Conservation (phyloP, 2,888 invertebrate genomes). For the Clistopyga incitator region DNA sequence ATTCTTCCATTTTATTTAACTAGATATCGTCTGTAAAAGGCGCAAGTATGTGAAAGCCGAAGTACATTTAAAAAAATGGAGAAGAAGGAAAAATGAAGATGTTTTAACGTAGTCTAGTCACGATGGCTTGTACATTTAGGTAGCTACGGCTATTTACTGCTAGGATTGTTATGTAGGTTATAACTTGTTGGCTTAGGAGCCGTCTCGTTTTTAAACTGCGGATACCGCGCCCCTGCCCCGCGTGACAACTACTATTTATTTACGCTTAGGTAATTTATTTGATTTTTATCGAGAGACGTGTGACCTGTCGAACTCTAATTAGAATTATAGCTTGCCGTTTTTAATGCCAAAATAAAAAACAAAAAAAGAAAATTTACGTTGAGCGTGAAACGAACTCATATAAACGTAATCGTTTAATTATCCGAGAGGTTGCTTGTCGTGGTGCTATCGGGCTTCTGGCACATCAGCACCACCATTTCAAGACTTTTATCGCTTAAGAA, state of each 20-base stretch:
- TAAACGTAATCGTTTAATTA: constrained; percentile 43
- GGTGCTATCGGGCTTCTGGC: constrained; percentile 54
- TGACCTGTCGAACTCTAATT: constrained; percentile 33
- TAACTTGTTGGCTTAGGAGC: constrained; percentile 67
- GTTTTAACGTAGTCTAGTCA: constrained; percentile 74
- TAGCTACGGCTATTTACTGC: constrained; percentile 73
- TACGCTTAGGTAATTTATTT: constrained; percentile 49
- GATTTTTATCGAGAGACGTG: constrained; percentile 11
- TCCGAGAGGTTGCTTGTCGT: constrained; percentile 49
- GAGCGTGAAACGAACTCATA: constrained; percentile 32
- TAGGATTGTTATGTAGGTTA: constrained; percentile 75
- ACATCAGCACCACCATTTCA: constrained; percentile 43
- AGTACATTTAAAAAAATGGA: constrained; percentile 15
- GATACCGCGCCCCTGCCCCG: constrained; percentile 6
- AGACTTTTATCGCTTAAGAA: constrained; percentile 44
- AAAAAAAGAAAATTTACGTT: constrained; percentile 49
- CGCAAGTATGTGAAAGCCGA: background rate
- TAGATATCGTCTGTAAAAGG: constrained; percentile 45
- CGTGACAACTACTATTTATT: constrained; percentile 53
- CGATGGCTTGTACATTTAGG: constrained; percentile 73
- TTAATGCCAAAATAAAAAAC: constrained; percentile 59
- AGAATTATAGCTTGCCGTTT: constrained; percentile 53
- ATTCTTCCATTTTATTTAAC: constrained; percentile 59
- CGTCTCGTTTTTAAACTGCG: constrained; percentile 43
- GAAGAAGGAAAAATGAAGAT: constrained; percentile 36